phyloP scores from a whole-genome alignment of 2,888 invertebrate genomes.

The Monoplex corrugatus region DNA sequence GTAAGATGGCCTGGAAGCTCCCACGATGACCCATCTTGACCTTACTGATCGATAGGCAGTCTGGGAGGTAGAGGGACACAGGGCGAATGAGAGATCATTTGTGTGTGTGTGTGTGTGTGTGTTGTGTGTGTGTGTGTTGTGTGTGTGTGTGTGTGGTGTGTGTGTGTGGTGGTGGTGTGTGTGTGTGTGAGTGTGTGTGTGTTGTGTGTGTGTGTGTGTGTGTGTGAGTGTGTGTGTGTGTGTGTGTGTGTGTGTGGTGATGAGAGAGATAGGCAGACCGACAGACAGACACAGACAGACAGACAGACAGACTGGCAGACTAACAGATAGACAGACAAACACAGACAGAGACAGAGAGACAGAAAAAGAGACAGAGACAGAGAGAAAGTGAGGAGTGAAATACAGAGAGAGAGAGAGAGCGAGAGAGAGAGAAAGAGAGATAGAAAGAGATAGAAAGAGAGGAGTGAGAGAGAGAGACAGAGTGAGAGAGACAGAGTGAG shows the following conservation, averaged over 20 bases:
- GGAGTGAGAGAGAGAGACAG: not conserved
- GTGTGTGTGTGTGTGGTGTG: no score
- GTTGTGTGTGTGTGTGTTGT: no score
- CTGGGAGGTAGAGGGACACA: no score
- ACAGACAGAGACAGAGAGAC: not conserved
- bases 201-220: no score
- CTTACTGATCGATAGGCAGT: no score
- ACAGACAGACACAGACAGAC: not conserved
- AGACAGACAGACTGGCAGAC: not conserved
- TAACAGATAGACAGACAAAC: not conserved
- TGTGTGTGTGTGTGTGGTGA: not conserved
- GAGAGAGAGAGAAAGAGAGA: not conserved
- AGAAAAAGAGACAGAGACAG: not conserved
- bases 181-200: no score
- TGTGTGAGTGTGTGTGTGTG: not conserved
- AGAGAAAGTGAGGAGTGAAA: not conserved
- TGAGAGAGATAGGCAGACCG: not conserved
- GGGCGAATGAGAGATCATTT: no score
- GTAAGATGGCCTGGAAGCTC: no score
- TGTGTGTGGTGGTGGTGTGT: no score
- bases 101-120: no score
- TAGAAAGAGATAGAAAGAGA: no score
- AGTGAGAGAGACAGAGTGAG: not conserved
- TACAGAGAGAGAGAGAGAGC: not conserved
- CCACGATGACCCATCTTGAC: no score